phyloP scores from a whole-genome alignment of 2,113 vertebrate genomes.

The Indicator maculatus region DNA sequence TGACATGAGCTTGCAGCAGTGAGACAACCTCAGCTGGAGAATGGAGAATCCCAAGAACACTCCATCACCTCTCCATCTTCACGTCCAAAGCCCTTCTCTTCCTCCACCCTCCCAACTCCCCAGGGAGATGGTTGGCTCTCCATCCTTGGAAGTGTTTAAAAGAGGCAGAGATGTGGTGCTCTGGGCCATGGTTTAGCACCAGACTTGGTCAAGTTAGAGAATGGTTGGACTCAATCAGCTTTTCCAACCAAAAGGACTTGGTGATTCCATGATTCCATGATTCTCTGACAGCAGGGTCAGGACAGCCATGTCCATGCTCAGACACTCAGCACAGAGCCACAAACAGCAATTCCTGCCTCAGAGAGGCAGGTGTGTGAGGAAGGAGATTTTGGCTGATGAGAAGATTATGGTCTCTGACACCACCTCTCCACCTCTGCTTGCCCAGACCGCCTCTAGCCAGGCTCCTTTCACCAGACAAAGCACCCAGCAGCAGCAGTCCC shows the following conservation, averaged over 20 bases:
- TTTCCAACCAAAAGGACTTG: too few relatives aligned
- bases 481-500: background rate
- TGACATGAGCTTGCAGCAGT: background rate
- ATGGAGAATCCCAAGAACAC: background rate
- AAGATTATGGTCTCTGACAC: background rate
- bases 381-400: background rate
- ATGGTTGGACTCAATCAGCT: too few relatives aligned
- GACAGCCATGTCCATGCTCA: background rate
- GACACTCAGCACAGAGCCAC: background rate
- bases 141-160: too few relatives aligned
- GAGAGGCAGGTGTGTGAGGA: background rate
- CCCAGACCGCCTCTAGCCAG: background rate
- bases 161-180: too few relatives aligned
- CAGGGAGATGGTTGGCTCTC: too few relatives aligned
- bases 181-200: too few relatives aligned
- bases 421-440: background rate
- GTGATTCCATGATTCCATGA: too few relatives aligned
- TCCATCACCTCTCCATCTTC: background rate
- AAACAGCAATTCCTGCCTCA: background rate
- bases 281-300: background rate
- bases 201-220: too few relatives aligned
- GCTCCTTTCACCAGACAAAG: background rate
- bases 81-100: background rate
- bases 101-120: too few relatives aligned
- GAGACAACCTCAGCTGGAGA: background rate